Evolutionary conservation across 2,888 invertebrate genomes (phyloP).

Genomic region (Orthonevra nobilis): DNA sequence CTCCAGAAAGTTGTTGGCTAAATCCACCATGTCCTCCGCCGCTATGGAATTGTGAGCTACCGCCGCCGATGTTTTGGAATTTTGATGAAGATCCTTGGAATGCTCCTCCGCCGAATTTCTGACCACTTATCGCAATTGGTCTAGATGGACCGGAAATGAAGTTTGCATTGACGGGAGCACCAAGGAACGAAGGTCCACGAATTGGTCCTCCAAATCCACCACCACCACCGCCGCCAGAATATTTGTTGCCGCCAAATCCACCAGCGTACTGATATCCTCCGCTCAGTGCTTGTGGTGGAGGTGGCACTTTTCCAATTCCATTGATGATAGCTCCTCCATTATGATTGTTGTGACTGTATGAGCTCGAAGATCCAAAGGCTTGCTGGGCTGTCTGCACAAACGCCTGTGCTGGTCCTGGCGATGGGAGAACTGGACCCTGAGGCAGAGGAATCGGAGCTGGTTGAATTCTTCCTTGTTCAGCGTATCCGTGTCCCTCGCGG

Average conservation of each 20-base stretch:
- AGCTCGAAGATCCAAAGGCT: conserved; percentile 33
- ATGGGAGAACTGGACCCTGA: conserved; percentile 31
- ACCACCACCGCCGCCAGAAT: conserved; percentile 14
- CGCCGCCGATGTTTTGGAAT: conserved; percentile 70
- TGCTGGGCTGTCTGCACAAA: conserved; percentile 45
- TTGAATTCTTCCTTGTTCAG: conserved; percentile 32
- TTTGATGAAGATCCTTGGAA: conserved; percentile 34
- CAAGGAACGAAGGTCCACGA: conserved; percentile 41
- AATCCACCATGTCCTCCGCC: conserved; percentile 13
- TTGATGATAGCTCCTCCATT: conserved; percentile 42
- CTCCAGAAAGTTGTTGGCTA: conserved; percentile 21
- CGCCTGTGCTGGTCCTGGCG: conserved; percentile 38
- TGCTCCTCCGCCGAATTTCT: conserved; percentile 14
- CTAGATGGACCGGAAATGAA: conserved; percentile 37
- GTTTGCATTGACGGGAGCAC: conserved; percentile 46
- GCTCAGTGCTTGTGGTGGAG: conserved; percentile 36
- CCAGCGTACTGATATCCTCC: conserved; percentile 47
- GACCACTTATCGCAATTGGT: conserved; percentile 28
- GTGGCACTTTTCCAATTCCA: conserved; percentile 57
- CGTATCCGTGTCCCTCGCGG: conserved; percentile 54
- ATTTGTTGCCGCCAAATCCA: conserved; percentile 45
- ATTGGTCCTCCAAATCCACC: conserved; percentile 34
- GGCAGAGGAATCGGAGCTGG: conserved; percentile 29
- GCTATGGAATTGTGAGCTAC: conserved; percentile 13
- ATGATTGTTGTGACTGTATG: too few relatives aligned